These are phyloP conservation scores for Oscarella lobularis DNA, from an alignment of 37 sponge, comb jelly and placozoan species.

Conservation along the genomic window DNA sequence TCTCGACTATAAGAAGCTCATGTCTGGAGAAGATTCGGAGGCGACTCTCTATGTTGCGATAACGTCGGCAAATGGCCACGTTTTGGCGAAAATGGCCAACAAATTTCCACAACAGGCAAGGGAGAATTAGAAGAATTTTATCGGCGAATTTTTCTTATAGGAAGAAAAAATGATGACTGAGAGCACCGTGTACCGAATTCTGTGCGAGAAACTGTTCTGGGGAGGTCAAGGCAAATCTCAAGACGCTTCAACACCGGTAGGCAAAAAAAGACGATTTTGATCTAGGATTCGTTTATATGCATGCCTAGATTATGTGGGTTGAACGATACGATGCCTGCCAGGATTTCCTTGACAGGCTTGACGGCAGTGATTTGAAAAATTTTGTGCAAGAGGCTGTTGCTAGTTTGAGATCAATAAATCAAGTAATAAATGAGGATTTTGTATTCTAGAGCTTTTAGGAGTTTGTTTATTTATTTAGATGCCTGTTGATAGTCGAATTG, in stretches of 20 bases:
- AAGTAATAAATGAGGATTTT: no score
- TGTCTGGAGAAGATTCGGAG: background rate
- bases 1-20: background rate
- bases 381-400: background rate
- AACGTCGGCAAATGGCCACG: background rate
- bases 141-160: no score
- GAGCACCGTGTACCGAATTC: background rate
- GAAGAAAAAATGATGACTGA: no score
- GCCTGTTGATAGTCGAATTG: no score
- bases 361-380: background rate
- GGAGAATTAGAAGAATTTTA: background rate
- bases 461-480: no score
- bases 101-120: background rate
- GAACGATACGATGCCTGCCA: background rate
- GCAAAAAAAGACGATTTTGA: background rate
- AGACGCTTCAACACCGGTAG: background rate
- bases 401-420: background rate
- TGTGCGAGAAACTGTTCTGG: background rate
- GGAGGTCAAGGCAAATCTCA: background rate
- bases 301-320: background rate
- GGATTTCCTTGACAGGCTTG: background rate
- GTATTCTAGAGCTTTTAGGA: no score
- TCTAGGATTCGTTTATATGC: background rate
- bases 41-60: background rate
- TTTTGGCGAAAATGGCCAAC: background rate